Base-by-base conservation (phyloP, 2,797 vertebrate species). In the Sciaenops ocellatus region DNA sequence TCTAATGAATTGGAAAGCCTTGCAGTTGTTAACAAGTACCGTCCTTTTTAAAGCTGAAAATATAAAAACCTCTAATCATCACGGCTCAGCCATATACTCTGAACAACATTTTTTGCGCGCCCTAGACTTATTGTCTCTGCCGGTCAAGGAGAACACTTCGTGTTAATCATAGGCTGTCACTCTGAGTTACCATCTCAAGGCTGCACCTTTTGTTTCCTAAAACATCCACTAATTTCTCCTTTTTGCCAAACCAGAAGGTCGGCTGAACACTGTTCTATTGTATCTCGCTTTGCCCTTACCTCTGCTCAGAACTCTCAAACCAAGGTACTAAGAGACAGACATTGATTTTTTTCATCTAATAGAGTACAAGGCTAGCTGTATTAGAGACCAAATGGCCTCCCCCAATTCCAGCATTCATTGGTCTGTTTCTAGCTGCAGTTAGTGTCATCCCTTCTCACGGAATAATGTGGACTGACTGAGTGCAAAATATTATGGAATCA, bases 171-270 rank as follows among this genome's bases (percentile, higher is more conserved):
- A 89, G 83, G 70, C 89, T 92, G 92, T 93, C 92, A 91, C 91
- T 90, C 85, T 48, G 72, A 84, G 90, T 93, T 93, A 93, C 82
- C 75, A 75, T 93, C 90, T 92, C 87, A 91, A 93, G 85, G 86
- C 89, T 93, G 90, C 93, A 85, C 84, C 91, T 93, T 92, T 94
- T 94, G 90, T 94, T 90, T 92, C 87, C 87, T 76, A 78, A 91
- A 92, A 90, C 85, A 91, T 88, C 78, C 82, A 38, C 90, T 92
- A 92, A 92, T 92, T 93, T 91, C 89, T 82, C 60, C 69, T 72
- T 78, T 92, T 87, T 76, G 83, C 85, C 86, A 72, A 86, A 72
- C 55, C 69, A 70, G 74, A 89, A 87, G 79, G 69, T 63, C 65
- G 24, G 38, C 69, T 59, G 68, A 90, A 93, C 88, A 91, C 85